Evolutionary conservation across 2,888 invertebrate genomes (phyloP), one percentile per base, ranked within the genome.

Genomic region (Lissocephala sabroskyi): DNA sequence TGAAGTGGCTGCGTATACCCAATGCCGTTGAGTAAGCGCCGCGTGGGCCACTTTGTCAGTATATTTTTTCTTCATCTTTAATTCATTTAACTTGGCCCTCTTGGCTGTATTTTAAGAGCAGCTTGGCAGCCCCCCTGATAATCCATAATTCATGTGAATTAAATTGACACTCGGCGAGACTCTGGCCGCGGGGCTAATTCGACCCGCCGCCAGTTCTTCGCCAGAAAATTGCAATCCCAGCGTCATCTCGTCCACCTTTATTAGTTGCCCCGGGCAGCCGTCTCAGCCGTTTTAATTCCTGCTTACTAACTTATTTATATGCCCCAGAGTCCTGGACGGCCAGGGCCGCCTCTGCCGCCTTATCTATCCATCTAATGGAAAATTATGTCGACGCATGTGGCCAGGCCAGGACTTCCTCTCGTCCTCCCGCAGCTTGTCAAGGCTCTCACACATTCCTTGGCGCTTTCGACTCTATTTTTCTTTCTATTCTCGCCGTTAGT

Each of bases 261-360:
- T 23, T 13, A 1, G 5, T 1, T 10, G n/a, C 7, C 3, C 35
- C 14, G 10, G 16, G 35, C 13, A 9, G 35, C 35, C 10, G 16
- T 13, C 17, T 10, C 5, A 16, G 1, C 35, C 6, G 23, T 23
- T 55, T 55, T 44, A 47, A 32, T 50, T 47, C 50, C 11, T 44
- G 46, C 54, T 58, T 58, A 55, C 58, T 62, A 55, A 65, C 57
- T 62, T 67, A 71, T 66, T 67, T 67, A 67, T 64, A 32, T 45
- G 48, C 16, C 45, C 44, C 23, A 7, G 23, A 5, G 3, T 23
- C 4, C 7, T 23, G 23, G 23, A n/a, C 32, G 3, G n/a, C 9
- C 30, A 30, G 47, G 40, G 51, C 52, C 52, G 32, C 35, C 50
- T 57, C 14, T 35, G 10, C 23, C 23, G 44, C 39, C 41, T 51